Conservation (phyloP, 2,888 invertebrate species). For the Empis stercorea region DNA sequence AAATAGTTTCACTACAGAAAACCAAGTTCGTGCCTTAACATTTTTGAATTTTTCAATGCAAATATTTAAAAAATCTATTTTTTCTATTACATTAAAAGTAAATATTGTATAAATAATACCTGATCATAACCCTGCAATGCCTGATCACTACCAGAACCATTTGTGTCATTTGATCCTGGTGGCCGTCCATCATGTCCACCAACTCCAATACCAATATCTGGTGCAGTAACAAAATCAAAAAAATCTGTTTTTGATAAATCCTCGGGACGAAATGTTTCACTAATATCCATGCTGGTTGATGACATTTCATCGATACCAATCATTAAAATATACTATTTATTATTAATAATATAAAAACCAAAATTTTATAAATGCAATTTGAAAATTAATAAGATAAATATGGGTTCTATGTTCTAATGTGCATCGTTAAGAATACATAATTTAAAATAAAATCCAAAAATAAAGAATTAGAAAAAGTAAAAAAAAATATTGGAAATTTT, state of each 20-base stretch:
- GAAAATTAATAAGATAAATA: too few species aligned
- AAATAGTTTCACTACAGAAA: background rate
- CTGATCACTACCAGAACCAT: conserved; percentile 24
- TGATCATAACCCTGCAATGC: conserved; percentile 35
- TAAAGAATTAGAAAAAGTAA: too few species aligned
- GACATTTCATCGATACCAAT: conserved; percentile 37
- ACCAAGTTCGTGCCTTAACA: too few species aligned
- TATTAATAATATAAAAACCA: too few species aligned
- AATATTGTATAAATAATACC: conserved; percentile 19
- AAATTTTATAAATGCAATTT: too few species aligned
- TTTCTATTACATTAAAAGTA: background rate
- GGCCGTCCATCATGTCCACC: conserved; percentile 19
- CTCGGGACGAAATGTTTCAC: conserved; percentile 64
- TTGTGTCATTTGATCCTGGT: conserved; percentile 15
- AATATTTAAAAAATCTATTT: too few species aligned
- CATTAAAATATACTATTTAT: conserved; percentile 17
- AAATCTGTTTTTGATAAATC: conserved; percentile 79
- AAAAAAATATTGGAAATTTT: too few species aligned
- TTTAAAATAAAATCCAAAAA: too few species aligned
- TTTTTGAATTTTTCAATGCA: too few species aligned
- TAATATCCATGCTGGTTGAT: conserved; percentile 61
- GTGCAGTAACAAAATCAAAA: conserved; percentile 78
- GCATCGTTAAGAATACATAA: too few species aligned
- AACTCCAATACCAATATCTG: conserved; percentile 45
- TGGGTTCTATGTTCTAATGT: too few species aligned